These are phyloP conservation scores for Philhelius pedissequus DNA, from an alignment of 2,888 invertebrate species.

Conservation along the genomic window DNA sequence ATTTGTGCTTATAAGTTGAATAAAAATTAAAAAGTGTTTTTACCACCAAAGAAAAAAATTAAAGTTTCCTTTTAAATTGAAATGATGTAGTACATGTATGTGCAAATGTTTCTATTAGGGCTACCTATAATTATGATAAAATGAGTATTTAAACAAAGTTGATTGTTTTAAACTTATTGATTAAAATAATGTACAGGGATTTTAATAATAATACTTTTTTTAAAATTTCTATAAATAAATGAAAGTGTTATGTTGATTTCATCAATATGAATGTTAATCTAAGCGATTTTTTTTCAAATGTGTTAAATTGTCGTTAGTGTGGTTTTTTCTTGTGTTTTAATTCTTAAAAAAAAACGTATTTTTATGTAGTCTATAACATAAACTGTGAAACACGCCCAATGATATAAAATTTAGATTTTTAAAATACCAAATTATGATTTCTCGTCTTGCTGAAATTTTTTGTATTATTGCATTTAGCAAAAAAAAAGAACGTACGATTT, in stretches of 20 bases:
- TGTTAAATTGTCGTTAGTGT: constrained; percentile 19
- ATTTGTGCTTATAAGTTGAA: constrained; percentile 53
- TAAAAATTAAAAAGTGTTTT: constrained; percentile 54
- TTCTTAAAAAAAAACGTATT: constrained; percentile 4
- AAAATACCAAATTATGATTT: constrained; percentile 17
- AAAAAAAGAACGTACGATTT: not conserved
- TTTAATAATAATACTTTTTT: constrained; percentile 12
- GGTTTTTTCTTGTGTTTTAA: constrained; percentile 4
- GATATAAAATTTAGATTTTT: constrained; percentile 9
- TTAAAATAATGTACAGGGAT: constrained; percentile 56
- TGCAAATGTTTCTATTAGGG: not conserved
- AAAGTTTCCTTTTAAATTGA: constrained; percentile 26
- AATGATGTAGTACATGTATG: constrained; percentile 8
- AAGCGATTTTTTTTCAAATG: not conserved
- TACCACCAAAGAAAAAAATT: constrained; percentile 56
- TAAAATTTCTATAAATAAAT: not conserved
- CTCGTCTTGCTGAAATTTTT: constrained; percentile 31
- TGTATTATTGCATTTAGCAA: constrained; percentile 47
- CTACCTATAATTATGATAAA: constrained; percentile 32
- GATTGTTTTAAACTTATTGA: constrained; percentile 9
- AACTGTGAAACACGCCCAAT: constrained; percentile 59
- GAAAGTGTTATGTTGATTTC: not conserved
- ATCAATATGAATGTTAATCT: not conserved
- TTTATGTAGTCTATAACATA: not conserved
- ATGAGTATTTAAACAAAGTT: not conserved